phyloP scores from a whole-genome alignment of 2,113 vertebrate species.

The Podiceps cristatus region DNA sequence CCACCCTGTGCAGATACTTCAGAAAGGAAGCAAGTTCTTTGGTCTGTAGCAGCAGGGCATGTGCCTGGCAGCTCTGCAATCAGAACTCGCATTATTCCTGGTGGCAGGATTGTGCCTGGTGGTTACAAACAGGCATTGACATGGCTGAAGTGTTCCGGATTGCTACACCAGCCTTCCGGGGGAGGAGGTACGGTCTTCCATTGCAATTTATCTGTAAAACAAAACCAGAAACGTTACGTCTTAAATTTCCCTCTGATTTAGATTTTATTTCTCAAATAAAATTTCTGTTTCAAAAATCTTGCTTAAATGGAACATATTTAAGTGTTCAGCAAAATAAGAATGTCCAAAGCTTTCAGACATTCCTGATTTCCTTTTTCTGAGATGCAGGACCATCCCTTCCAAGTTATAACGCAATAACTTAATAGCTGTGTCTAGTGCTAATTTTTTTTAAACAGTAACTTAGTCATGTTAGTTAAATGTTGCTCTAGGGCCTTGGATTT shows the following conservation, averaged over 20 bases:
- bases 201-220: not conserved
- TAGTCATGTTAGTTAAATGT: not conserved
- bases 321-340: not conserved
- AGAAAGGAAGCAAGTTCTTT: not conserved
- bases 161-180: not conserved
- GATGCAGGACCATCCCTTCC: not conserved
- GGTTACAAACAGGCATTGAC: not conserved
- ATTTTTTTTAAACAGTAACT: not conserved
- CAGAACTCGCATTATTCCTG: not conserved
- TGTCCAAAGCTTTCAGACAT: not conserved
- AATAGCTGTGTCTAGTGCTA: not conserved
- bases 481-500: not conserved
- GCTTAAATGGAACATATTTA: not conserved
- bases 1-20: fast-evolving
- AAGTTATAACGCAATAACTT: not conserved
- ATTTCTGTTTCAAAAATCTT: not conserved
- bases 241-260: not conserved
- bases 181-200: not conserved
- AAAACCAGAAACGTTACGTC: not conserved
- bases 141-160: not conserved
- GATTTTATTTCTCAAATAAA: not conserved
- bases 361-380: not conserved
- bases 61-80: not conserved
- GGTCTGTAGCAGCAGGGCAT: not conserved
- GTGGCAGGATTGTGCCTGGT: not conserved